Evolutionary conservation across 2,113 vertebrate genomes (phyloP).

Genomic region (Pygoscelis antarcticus): DNA sequence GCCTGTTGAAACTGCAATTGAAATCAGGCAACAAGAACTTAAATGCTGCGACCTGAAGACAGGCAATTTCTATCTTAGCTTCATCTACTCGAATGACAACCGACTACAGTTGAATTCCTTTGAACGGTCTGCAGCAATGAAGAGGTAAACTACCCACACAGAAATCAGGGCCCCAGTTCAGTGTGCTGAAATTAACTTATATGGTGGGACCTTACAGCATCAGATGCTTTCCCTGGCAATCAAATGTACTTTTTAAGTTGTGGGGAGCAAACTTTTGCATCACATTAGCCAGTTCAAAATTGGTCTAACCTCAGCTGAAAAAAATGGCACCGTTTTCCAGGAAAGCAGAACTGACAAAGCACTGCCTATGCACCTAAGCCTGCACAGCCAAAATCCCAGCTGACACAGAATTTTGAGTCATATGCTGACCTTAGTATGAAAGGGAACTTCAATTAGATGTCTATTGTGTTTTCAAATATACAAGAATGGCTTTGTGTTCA

Average conservation of each 20-base stretch:
- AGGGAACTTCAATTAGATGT: constrained; percentile 6
- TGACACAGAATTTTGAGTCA: constrained; percentile 15
- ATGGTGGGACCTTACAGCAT: neutral
- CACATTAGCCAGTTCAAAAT: neutral
- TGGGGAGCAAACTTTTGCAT: neutral
- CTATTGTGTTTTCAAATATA: constrained; percentile 42
- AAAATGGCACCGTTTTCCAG: neutral
- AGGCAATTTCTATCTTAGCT: neutral
- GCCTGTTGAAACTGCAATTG: neutral
- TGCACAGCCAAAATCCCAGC: neutral
- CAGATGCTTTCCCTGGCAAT: neutral
- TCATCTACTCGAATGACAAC: neutral
- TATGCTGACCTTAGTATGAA: neutral
- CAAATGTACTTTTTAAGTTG: neutral
- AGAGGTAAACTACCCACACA: neutral
- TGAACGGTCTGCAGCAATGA: neutral
- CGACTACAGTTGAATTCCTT: neutral
- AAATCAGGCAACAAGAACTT: neutral
- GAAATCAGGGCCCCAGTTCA: neutral
- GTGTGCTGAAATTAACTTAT: neutral
- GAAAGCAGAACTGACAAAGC: neutral
- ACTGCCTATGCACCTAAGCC: neutral
- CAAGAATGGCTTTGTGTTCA: constrained; percentile 39
- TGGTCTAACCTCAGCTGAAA: neutral
- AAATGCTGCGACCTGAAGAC: neutral